Evolutionary conservation across 2,113 vertebrate species (phyloP), one percentile per base, ranked within the genome.

Genomic region (Passerina amoena): DNA sequence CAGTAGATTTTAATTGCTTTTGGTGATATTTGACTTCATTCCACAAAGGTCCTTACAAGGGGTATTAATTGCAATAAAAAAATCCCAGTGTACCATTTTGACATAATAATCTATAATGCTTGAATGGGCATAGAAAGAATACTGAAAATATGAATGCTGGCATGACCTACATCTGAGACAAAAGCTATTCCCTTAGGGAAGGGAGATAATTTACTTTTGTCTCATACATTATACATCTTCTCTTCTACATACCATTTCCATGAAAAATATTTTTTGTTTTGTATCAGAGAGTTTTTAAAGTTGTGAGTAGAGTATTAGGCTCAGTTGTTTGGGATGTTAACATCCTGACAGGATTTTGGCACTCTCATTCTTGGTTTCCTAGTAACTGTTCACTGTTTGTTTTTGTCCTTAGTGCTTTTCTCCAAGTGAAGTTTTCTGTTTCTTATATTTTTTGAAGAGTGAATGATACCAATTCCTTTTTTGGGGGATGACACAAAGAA

Each of bases 11-110:
- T 94, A 79, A 94, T 92, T 95, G 95, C 91, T 96, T 93, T 80
- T 88, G 84, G 54, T 95, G 66, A 75, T 95, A 83, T 95, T 82
- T 95, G 77, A 94, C 42, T 95, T 88, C 73, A 88, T 89, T 95
- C 81, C 92, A 68, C 57, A 90, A 76, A 96, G 66, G 86, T 96
- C 20, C 82, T 96, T 96, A 94, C 69, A 71, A 85, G 51, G 57
- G 82, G 56, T 91, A 95, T 95, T 97, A 97, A 96, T 97, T 97
- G 89, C 75, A 96, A 88, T 93, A 37, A 95, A 96, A 96, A 91
- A 92, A 81, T 80, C 82, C 73, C 91, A 80, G 60, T 68, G 64
- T 92, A 86, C 63, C 50, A 56, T 83, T 88, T 94, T 97, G 93
- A 96, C 92, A 94, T 86, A 90, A 92, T 95, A 97, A 96, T 97